A percentile compares a stretch with the other conserved stretches of the same genome.
phyloP scores from a whole-genome alignment of 2,113 vertebrate species.

The Hemibagrus wyckioides region DNA sequence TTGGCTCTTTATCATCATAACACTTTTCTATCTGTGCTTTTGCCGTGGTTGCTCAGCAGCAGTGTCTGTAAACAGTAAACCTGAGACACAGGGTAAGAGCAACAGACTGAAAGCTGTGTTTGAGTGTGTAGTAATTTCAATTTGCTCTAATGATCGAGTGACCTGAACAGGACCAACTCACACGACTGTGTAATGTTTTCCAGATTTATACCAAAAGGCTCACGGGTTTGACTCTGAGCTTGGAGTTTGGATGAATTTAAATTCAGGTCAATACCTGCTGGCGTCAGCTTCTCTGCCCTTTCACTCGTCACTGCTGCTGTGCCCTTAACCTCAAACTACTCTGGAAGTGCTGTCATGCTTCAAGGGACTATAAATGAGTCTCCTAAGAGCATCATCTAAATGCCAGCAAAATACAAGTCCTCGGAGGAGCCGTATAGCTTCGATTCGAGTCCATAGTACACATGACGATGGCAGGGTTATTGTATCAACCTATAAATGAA shows the following conservation, averaged over 20 bases:
- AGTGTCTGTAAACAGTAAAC: slow-evolving; percentile 38
- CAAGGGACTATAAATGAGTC: not conserved
- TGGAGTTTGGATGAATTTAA: not conserved
- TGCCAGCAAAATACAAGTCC: not conserved
- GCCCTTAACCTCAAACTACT: slow-evolving; percentile 7
- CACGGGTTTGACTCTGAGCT: not conserved
- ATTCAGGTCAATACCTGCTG: slow-evolving; percentile 13
- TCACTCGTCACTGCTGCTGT: not conserved
- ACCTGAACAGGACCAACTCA: no score
- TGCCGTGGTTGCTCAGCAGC: slow-evolving; percentile 60
- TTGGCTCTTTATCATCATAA: slow-evolving; percentile 58
- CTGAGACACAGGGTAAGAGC: not conserved
- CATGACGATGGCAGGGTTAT: slow-evolving; percentile 11
- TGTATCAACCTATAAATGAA: not conserved
- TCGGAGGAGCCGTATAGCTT: not conserved
- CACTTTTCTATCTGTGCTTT: slow-evolving; percentile 50
- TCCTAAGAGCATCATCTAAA: slow-evolving; percentile 7
- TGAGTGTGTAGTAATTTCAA: no score
- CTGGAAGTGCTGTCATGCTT: not conserved
- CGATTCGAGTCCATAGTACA: not conserved
- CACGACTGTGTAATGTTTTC: not conserved
- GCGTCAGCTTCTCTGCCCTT: slow-evolving; percentile 11
- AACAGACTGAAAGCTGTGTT: not conserved
- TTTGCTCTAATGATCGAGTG: not conserved
- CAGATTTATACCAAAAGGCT: not conserved